Base-by-base conservation (phyloP, 2,113 vertebrate genomes). In the Cyanistes caeruleus region DNA sequence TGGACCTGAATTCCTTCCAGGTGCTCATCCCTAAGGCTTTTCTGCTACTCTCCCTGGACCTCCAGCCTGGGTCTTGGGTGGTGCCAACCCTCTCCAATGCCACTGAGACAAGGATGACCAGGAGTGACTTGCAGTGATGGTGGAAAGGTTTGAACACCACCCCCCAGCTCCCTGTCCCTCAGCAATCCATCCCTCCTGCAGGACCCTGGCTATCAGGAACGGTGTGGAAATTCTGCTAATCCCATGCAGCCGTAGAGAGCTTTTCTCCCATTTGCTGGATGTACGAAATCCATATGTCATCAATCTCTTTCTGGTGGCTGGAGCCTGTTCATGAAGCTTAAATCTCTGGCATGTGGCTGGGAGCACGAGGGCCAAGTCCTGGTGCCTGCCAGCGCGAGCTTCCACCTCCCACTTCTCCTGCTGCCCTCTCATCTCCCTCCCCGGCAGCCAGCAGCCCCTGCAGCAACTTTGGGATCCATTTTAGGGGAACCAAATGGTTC, bases 281-380 rank as follows among this genome's bases (percentile, higher is more conserved):
- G 88, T 75, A 96, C 53, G 58, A 96, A 94, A 96, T 97, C 92
- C 90, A 94, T 96, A 95, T 95, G 93, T 70, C 88, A 92, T 62
- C 93, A 84, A 72, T 90, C 90, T 59, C 79, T 59, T 93, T 48
- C 76, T 81, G 83, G 88, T 93, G 83, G 79, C 90, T 84, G 85
- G 37, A 94, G 88, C 68, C 59, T 60, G 68, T 78, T 81, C 81
- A 59, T 13, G 85, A 72, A 90, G 96, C 92, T 97, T 92, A 96
- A 95, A 84, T 86, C 83, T 44, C 95, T 96, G 96, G 95, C 93
- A 91, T 63, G 94, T 55, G 68, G 75, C 51, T 92, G 85, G 90
- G 48, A 89, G 65, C 64, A n/a, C 0, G 0, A 60, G 64, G 92
- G 82, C 92, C 95, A 94, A 83, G 68, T 84, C 62, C 87, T 8